phyloP scores from a whole-genome alignment of 2,888 invertebrate species.

The Magallana nippona region DNA sequence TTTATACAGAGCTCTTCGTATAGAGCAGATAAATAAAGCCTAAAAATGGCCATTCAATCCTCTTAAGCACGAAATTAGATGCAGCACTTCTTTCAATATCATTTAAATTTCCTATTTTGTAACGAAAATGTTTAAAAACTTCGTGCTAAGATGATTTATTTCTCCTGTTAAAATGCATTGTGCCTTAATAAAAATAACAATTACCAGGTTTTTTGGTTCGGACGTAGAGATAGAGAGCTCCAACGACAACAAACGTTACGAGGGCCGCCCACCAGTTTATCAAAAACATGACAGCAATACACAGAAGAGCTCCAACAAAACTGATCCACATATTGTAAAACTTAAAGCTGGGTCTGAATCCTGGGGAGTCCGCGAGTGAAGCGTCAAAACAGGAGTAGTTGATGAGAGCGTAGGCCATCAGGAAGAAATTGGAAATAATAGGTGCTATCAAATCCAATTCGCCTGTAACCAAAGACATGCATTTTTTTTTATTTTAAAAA shows the following conservation, averaged over 20 bases:
- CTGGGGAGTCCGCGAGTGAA: slow-evolving; percentile 78
- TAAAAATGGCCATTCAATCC: no score
- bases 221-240: slow-evolving; percentile 93
- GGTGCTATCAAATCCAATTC: slow-evolving; percentile 79
- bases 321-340: slow-evolving; percentile 80
- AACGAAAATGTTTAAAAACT: no score
- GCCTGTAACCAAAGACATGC: slow-evolving; percentile 64
- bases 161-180: no score
- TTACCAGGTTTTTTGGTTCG: slow-evolving; percentile 94
- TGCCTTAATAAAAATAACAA: no score
- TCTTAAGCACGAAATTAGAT: no score
- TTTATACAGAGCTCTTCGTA: no score
- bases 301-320: slow-evolving; percentile 78
- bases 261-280: slow-evolving; percentile 96
- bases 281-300: slow-evolving; percentile 92
- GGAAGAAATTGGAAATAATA: slow-evolving; percentile 80
- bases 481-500: no score
- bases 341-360: slow-evolving; percentile 79
- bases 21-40: no score
- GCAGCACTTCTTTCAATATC: no score
- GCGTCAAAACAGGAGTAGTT: slow-evolving; percentile 81
- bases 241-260: slow-evolving; percentile 91
- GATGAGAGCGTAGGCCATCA: slow-evolving; percentile 80
- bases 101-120: no score
- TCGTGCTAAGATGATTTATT: no score